A percentile compares a stretch with the other conserved stretches of the same genome.
Evolutionary conservation across 2,113 vertebrate species (phyloP).

Genomic region (Neolamprologus variostigma): DNA sequence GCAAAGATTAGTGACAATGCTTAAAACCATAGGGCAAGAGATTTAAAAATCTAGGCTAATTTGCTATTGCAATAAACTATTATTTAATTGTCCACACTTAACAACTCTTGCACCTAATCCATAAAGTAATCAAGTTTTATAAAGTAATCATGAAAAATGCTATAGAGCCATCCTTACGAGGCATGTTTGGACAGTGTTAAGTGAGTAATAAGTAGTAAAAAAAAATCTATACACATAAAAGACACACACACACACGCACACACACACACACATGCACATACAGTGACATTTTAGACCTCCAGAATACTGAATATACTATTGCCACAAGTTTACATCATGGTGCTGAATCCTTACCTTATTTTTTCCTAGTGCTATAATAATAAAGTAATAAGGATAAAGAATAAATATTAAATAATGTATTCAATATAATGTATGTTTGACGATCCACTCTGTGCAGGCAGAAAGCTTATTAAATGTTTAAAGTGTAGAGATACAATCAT

Average conservation of each 20-base stretch:
- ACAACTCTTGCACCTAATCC: neutral
- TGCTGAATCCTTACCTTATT: neutral
- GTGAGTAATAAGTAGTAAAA: neutral
- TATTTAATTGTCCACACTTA: neutral
- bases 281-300: neutral
- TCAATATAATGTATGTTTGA: neutral
- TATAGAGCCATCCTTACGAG: fast-evolving
- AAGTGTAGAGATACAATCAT: neutral
- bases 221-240: neutral
- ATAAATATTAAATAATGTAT: neutral
- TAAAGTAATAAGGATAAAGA: neutral
- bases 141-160: neutral
- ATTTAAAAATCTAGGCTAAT: neutral
- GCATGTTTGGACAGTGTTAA: neutral
- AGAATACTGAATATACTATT: neutral
- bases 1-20: neutral
- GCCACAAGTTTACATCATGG: neutral
- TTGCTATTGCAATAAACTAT: neutral
- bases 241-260: neutral
- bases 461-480: neutral
- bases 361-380: fast-evolving
- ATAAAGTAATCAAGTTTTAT: neutral
- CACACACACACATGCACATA: fast-evolving
- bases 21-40: neutral
- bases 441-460: fast-evolving